These are phyloP conservation scores for Euschistus heros DNA, from an alignment of 1,140 invertebrate genomes.

Conservation along the genomic window DNA sequence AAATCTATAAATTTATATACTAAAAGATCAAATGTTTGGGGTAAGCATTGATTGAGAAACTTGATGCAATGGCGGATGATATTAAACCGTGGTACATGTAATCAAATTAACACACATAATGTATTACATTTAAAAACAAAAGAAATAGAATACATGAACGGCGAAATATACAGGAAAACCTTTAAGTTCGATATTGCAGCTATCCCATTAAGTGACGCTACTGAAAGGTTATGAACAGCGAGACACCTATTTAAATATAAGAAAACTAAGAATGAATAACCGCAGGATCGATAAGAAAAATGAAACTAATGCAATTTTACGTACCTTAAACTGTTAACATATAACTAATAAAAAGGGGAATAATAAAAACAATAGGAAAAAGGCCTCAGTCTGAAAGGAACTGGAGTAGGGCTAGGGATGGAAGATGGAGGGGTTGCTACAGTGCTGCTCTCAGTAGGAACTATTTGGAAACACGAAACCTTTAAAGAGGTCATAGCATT, in stretches of 20 bases:
- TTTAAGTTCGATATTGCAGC: not conserved
- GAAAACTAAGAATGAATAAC: too few species aligned
- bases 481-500: too few species aligned
- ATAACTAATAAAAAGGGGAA: not conserved
- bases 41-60: constrained; percentile 6
- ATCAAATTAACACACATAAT: not conserved
- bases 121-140: not conserved
- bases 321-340: constrained; percentile 12
- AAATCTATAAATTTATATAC: too few species aligned
- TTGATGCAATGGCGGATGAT: constrained; percentile 2
- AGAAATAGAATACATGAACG: not conserved
- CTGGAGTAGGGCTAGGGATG: constrained; percentile 9
- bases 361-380: not conserved
- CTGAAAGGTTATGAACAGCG: too few species aligned
- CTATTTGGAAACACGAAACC: too few species aligned
- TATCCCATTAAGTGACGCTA: too few species aligned
- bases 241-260: too few species aligned
- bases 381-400: constrained; percentile 6
- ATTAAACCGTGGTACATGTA: constrained; percentile 8
- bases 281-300: too few species aligned
- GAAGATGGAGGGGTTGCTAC: constrained; percentile 7
- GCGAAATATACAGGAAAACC: not conserved
- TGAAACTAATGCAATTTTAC: too few species aligned
- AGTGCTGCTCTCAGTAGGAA: not conserved
- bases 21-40: too few species aligned